Conservation (phyloP, 1,140 invertebrate species). For the Solenopsis fugax region DNA sequence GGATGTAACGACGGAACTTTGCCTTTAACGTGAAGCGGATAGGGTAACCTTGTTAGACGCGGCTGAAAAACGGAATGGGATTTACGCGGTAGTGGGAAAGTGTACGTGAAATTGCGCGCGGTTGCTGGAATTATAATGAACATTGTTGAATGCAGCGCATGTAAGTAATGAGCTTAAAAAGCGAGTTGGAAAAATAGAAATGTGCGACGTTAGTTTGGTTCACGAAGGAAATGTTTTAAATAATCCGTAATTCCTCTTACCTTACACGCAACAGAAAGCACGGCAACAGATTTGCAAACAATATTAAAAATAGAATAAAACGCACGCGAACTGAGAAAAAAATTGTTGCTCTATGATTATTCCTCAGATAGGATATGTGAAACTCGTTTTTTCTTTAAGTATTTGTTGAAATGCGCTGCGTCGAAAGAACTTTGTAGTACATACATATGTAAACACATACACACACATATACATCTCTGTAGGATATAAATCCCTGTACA, state of each 20-base stretch:
- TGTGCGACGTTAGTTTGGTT: conserved; percentile 18
- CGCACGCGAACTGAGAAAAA: background rate
- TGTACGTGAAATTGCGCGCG: conserved; percentile 44
- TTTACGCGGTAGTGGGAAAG: conserved; percentile 11
- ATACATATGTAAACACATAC: background rate
- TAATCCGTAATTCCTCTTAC: conserved; percentile 31
- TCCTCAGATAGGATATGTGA: background rate
- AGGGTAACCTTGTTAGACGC: conserved; percentile 37
- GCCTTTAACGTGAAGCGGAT: conserved; percentile 25
- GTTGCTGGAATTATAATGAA: conserved; percentile 49
- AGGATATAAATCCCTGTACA: too few relatives aligned
- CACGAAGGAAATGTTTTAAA: conserved; percentile 28
- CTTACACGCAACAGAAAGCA: conserved; percentile 5
- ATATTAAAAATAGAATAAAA: conserved; percentile 2
- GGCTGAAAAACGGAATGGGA: conserved; percentile 26
- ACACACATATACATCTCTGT: too few relatives aligned
- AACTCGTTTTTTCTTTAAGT: background rate
- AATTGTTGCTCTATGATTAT: conserved; percentile 27
- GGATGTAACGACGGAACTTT: conserved; percentile 46
- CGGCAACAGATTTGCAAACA: conserved; percentile 11
- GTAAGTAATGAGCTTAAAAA: conserved; percentile 57
- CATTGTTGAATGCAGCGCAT: conserved; percentile 42
- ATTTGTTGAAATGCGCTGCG: background rate
- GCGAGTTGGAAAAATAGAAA: conserved; percentile 50
- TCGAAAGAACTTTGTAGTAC: conserved; percentile 5